These are phyloP conservation scores for Fulmarus glacialis DNA, from an alignment of 2,113 vertebrate species.

Conservation along the genomic window DNA sequence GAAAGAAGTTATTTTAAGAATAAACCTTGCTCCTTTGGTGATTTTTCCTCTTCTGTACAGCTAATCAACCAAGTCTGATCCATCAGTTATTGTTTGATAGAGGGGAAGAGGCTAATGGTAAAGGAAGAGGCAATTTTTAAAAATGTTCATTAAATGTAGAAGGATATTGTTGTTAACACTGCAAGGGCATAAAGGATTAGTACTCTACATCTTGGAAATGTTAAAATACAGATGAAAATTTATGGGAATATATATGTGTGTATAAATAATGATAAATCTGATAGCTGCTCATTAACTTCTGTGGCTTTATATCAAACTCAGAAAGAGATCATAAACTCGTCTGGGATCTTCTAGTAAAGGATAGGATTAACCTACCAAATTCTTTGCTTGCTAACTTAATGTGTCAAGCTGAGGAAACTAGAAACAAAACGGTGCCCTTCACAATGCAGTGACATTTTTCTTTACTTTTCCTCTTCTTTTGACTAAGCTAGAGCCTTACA, in stretches of 20 bases:
- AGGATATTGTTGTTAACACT: not conserved
- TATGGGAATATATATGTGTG: not conserved
- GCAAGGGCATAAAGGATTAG: constrained; percentile 23
- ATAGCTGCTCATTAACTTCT: constrained; percentile 17
- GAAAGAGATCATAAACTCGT: not conserved
- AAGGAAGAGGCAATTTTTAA: not conserved
- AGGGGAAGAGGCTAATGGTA: not conserved
- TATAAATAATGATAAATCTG: constrained; percentile 39
- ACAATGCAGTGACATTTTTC: not conserved
- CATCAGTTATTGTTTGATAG: not conserved
- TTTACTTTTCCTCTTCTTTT: constrained; percentile 46
- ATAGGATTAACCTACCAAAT: not conserved
- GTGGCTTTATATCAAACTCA: not conserved
- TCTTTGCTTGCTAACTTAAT: not conserved
- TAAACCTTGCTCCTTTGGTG: not conserved
- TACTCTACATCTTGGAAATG: not conserved
- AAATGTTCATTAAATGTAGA: constrained; percentile 27
- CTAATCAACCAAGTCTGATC: not conserved
- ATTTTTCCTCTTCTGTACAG: not conserved
- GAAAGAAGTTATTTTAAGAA: not conserved
- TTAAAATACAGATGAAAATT: constrained; percentile 29
- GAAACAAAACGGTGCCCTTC: not conserved
- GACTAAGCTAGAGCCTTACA: constrained; percentile 63
- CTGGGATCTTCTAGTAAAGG: not conserved
- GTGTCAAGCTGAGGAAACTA: not conserved